Evolutionary conservation across 1,140 invertebrate species (phyloP), one percentile per base, ranked within the genome.

Genomic region (Nephila pilipes): DNA sequence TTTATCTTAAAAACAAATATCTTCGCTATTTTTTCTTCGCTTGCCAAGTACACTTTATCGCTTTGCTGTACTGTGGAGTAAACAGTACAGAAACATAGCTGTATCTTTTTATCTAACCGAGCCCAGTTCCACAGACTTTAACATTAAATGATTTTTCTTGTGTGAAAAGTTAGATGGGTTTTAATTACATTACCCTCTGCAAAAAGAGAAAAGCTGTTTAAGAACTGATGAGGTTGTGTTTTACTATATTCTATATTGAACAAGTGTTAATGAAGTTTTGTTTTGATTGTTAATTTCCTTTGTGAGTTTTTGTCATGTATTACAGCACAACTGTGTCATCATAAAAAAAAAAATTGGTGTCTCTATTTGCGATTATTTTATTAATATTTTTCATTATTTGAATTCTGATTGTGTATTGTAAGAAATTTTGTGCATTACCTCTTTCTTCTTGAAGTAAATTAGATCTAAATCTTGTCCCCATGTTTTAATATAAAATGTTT

Each of bases 51-150:
- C 29, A 75, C 22, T 75, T 75, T 75, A 18, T 36, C 29, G 69
- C 69, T 75, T 75, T 36, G 29, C 29, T 75, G 69, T 75, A 75
- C 69, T 75, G 69, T 36, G 16, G 18, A 0, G 20, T 46, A n/a
- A 55, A 54, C 80, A 81, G 80, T 81, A 20, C 36, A 80, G 38
- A 54, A 46, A 81, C 22, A 54, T 14, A n/a, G 36, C 46, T n/a
- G 80, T 81, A 55, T 12, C 29, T 55, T 81, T 81, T 81, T 81
- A 81, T 81, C 80, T 54, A 81, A 54, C 38, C 46, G 80, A 81
- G 80, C 80, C 29, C 80, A 81, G 29, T 32, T 32, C 32, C 32
- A 32, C 6, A 14, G 20, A 65, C 69, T 32, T 75, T 36, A 75
- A 75, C 16, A n/a, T n/a, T n/a, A n/a, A n/a, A n/a, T 32, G 12